phyloP scores from a whole-genome alignment of 2,113 vertebrate species.

The Melanerpes aurifrons region DNA sequence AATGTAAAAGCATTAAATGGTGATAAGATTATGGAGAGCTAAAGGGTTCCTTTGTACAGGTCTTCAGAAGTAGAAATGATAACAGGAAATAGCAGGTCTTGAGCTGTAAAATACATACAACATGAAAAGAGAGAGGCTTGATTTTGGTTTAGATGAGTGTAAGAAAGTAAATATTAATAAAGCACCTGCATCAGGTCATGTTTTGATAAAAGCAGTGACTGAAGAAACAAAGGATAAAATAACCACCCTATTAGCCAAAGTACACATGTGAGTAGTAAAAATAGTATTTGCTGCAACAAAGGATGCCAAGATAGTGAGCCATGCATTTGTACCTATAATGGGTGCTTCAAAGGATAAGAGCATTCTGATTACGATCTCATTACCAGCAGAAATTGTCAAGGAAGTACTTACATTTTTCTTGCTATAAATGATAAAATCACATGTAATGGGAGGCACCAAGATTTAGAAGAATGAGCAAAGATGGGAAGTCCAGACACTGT shows the following conservation, averaged over 20 bases:
- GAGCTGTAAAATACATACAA: not conserved
- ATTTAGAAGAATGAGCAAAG: slow-evolving; percentile 6
- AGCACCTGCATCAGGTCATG: not conserved
- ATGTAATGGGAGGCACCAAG: not conserved
- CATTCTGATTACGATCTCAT: not conserved
- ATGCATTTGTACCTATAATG: not conserved
- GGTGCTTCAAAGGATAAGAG: not conserved
- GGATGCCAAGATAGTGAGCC: not conserved
- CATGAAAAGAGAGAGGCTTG: not conserved
- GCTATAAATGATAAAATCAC: slow-evolving; percentile 25
- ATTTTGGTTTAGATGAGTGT: not conserved
- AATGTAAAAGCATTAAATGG: not conserved
- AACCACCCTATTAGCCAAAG: slow-evolving; percentile 3
- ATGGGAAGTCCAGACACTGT: not conserved
- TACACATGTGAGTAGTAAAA: slow-evolving; percentile 15
- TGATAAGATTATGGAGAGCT: not conserved
- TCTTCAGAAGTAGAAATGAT: not conserved
- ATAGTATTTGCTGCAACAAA: slow-evolving; percentile 8
- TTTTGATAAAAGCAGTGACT: not conserved
- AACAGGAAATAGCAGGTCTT: not conserved
- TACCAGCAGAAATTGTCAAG: slow-evolving; percentile 5
- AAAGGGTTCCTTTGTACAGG: not conserved
- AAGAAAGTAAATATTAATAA: slow-evolving; percentile 8
- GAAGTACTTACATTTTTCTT: slow-evolving; percentile 1
- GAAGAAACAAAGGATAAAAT: slow-evolving; percentile 28